These are phyloP conservation scores for Macrosoma leucophasiata DNA, from an alignment of 2,888 invertebrate species.

Conservation along the genomic window DNA sequence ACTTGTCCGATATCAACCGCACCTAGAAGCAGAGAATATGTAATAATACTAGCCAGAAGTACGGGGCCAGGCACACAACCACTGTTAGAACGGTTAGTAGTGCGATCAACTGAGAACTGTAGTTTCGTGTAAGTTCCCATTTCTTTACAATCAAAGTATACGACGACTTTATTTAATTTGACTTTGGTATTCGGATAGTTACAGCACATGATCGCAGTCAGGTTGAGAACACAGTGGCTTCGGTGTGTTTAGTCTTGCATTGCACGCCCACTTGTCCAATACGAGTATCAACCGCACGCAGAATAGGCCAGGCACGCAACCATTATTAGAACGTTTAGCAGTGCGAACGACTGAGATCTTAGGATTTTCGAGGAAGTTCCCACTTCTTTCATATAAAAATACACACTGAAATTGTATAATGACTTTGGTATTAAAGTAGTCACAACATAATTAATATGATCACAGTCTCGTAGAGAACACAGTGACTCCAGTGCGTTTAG, in stretches of 20 bases:
- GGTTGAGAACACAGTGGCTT: constrained; percentile 34
- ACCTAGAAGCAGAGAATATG: too few species aligned
- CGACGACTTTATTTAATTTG: too few species aligned
- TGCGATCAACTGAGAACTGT: constrained; percentile 75
- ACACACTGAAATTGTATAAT: too few species aligned
- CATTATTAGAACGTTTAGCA: constrained; percentile 69
- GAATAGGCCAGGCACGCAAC: constrained; percentile 66
- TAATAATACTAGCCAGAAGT: too few species aligned
- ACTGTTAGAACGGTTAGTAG: constrained; percentile 69
- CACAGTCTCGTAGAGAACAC: constrained; percentile 42
- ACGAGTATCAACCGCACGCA: constrained; percentile 36
- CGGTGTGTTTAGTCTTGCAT: constrained; percentile 7
- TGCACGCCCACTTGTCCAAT: constrained; percentile 39
- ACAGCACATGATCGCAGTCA: too few species aligned
- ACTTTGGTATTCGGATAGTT: too few species aligned
- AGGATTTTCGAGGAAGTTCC: too few species aligned
- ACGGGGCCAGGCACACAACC: constrained; percentile 73
- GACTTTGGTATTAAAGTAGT: too few species aligned
- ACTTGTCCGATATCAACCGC: constrained; percentile 40
- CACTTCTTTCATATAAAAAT: too few species aligned
- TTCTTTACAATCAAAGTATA: constrained; percentile 74
- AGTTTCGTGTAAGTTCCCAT: constrained; percentile 77
- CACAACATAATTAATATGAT: too few species aligned
- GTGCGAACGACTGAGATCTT: constrained; percentile 75
- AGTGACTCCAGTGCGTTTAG: constrained; percentile 5